phyloP scores from a whole-genome alignment of 2,113 vertebrate species.

The Balaeniceps rex region DNA sequence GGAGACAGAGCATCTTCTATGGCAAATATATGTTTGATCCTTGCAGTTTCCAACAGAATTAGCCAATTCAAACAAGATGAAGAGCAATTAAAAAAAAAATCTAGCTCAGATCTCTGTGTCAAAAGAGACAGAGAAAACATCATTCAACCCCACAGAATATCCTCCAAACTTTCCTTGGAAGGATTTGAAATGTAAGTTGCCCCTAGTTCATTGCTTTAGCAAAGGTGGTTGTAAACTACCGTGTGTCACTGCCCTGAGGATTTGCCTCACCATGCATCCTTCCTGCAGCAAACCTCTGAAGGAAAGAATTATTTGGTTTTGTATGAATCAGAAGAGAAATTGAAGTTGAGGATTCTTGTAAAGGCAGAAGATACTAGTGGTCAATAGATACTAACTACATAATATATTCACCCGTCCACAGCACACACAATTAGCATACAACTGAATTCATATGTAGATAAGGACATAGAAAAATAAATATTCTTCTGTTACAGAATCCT shows the following conservation, averaged over 20 bases:
- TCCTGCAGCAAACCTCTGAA: neutral
- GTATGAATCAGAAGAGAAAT: neutral
- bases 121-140: neutral
- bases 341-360: neutral
- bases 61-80: neutral
- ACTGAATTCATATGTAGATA: neutral
- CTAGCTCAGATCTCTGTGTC: neutral
- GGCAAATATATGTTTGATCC: neutral
- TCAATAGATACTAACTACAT: neutral
- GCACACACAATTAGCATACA: neutral
- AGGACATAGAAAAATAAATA: neutral
- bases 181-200: neutral
- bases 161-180: neutral
- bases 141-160: neutral
- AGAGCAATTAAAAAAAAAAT: neutral
- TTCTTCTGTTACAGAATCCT: neutral
- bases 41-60: neutral
- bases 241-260: neutral
- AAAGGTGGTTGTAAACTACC: neutral
- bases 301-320: neutral
- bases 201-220: neutral
- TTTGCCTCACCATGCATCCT: neutral
- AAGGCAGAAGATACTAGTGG: neutral
- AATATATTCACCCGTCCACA: neutral
- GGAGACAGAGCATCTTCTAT: neutral